These are phyloP conservation scores for Glossosoma conforme DNA, from an alignment of 1,140 invertebrate species.

Conservation along the genomic window DNA sequence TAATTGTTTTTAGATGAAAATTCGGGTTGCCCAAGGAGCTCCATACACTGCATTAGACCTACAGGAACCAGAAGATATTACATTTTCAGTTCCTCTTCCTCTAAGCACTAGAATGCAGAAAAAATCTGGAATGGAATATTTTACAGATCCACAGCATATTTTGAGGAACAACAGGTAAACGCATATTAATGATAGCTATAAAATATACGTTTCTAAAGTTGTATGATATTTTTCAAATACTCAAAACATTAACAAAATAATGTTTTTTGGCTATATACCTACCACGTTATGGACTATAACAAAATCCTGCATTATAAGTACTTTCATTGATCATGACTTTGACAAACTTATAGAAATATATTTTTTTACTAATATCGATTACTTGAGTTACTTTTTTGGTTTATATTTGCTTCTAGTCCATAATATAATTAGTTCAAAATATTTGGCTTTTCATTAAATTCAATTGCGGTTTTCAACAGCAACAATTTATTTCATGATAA, in stretches of 20 bases:
- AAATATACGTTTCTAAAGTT: neutral
- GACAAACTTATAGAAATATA: neutral
- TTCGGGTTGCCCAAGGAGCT: constrained; percentile 32
- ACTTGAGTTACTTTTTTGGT: no score
- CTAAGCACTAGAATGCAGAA: constrained; percentile 30
- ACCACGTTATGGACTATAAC: no score
- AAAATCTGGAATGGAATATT: constrained; percentile 24
- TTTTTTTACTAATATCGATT: no score
- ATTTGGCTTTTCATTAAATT: neutral
- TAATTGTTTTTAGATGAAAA: constrained; percentile 23
- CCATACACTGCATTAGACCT: constrained; percentile 35
- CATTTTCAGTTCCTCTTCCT: constrained; percentile 30
- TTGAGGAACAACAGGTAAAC: constrained; percentile 21
- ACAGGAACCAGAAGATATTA: constrained; percentile 31
- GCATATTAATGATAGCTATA: neutral
- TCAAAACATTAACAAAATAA: no score
- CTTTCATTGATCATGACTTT: no score
- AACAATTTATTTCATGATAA: neutral
- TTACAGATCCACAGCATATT: constrained; percentile 25
- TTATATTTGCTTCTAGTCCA: no score
- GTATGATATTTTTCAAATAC: no score
- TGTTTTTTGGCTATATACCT: neutral
- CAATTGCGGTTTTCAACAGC: neutral
- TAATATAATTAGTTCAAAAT: neutral
- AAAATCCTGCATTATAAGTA: no score